Evolutionary conservation across 92 coral and sea anemone genomes (phyloP), one percentile per base, ranked within the genome.

Genomic region (Epizoanthus scotinus): DNA sequence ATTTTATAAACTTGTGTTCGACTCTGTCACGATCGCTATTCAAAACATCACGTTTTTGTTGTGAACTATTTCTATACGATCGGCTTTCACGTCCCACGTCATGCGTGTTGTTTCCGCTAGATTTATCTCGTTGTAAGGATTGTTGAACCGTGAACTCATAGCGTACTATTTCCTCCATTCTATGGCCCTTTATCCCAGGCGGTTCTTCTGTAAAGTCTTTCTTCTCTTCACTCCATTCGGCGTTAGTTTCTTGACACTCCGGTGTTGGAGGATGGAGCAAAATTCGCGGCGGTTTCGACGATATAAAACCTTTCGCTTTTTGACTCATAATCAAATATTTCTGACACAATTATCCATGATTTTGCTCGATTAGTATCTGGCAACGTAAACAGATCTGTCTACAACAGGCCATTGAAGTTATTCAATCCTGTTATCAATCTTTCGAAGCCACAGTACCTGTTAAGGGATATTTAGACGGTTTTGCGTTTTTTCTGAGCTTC

Each of bases 201-300:
- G 15, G 12, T 73, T 54, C 53, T 29, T 8, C 7, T n/a, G 9
- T 64, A 34, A 26, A 12, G 15, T 64, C 36, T 17, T 18, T 64
- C 70, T 27, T 3, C 1, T n/a, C 47, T 27, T 13, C 31, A 15
- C 36, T 60, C 26, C 12, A 15, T 5, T 36, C 31, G 5, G 8
- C 81, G 18, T 58, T 75, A 22, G 4, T 20, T 75, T 40, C 69
- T 29, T 8, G 15, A 67, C 38, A 60, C 21, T 75, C 57, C 40
- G 81, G 81, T 2, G 81, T 34, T 36, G 81, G 81, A 57, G 81
- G 56, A 68, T 36, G 81, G 18, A 75, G 8, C 21, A 59, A 56
- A 40, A 75, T 38, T 75, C 55, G 40, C 5, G 81, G 81, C 36
- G 34, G 55, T 75, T 59, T 58, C 22, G 14, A 36, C 56, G 44